Percentiles rank a stretch among this genome's conserved stretches.
Conservation (phyloP, 2,797 vertebrate genomes). For the Coreius guichenoti region DNA sequence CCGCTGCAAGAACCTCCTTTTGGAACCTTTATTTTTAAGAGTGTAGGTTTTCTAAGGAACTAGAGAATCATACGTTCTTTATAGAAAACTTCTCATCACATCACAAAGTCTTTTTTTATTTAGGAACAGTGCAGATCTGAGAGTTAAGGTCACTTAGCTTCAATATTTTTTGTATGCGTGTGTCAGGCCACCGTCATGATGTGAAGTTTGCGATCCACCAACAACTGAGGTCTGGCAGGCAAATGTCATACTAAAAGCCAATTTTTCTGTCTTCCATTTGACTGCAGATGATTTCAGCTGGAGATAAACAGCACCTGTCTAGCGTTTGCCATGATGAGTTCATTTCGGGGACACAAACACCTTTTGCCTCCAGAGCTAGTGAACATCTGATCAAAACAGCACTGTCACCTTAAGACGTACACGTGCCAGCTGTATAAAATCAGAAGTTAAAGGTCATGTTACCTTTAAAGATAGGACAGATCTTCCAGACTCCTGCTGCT, state of each 20-base stretch:
- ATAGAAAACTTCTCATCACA: not conserved
- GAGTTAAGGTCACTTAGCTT: conserved; percentile 22
- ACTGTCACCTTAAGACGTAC: not conserved
- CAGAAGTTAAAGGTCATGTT: conserved; percentile 13
- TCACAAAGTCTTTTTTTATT: not conserved
- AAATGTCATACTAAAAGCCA: conserved; percentile 78
- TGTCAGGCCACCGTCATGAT: not conserved
- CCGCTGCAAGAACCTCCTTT: not conserved
- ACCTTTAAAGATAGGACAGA: conserved; percentile 93
- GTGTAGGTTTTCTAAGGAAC: not conserved
- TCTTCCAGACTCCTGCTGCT: conserved; percentile 91
- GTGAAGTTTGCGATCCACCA: conserved; percentile 40
- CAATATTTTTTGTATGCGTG: conserved; percentile 18
- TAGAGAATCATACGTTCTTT: not conserved
- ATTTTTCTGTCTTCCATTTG: conserved; percentile 78
- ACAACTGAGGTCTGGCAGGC: conserved; percentile 59
- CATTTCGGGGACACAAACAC: conserved; percentile 33
- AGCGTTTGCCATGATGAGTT: conserved; percentile 12
- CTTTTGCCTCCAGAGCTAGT: not conserved
- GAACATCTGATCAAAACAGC: not conserved
- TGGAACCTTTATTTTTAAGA: not conserved
- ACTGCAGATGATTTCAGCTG: conserved; percentile 68
- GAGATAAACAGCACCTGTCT: conserved; percentile 73
- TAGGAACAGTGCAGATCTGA: not conserved
- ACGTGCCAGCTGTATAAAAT: not conserved